A percentile compares a stretch with the other conserved stretches of the same genome.
phyloP scores from a whole-genome alignment of 92 coral and sea anemone species.

The Heteractis magnifica region DNA sequence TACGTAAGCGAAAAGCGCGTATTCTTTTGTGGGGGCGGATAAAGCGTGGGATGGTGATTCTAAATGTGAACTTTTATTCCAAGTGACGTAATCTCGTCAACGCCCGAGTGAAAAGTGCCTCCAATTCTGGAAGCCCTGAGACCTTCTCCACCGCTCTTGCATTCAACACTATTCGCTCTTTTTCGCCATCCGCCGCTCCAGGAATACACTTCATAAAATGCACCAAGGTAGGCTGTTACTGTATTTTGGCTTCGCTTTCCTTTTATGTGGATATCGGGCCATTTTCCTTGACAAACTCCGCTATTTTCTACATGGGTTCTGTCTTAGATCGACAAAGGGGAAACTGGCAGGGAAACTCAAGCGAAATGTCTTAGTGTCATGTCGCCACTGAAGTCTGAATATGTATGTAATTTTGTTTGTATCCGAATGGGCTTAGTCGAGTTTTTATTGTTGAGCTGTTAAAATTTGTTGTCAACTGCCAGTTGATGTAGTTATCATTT shows the following conservation, averaged over 20 bases:
- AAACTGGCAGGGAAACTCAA: background rate
- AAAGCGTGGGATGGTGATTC: slow-evolving; percentile 45
- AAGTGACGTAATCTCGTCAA: slow-evolving; percentile 41
- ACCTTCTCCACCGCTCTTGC: slow-evolving; percentile 1
- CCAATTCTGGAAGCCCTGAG: slow-evolving; percentile 16
- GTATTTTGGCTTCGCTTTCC: background rate
- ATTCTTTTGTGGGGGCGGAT: slow-evolving; percentile 29
- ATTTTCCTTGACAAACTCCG: background rate
- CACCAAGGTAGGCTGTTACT: background rate
- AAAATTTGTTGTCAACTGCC: background rate
- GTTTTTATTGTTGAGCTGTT: background rate
- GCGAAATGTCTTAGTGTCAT: background rate
- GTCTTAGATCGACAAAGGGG: background rate
- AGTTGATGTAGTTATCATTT: background rate
- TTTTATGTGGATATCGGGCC: background rate
- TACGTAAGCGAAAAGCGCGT: slow-evolving; percentile 19
- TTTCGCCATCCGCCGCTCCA: background rate
- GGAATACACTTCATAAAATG: background rate
- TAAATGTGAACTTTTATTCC: slow-evolving; percentile 35
- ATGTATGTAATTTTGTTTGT: background rate
- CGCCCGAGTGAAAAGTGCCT: slow-evolving; percentile 38
- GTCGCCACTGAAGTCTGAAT: background rate
- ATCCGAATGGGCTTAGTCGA: background rate
- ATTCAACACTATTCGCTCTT: slow-evolving; percentile 4
- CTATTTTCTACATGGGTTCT: background rate